Percentiles rank a stretch among this genome's conserved stretches.
Conservation (phyloP, 2,113 vertebrate species). For the Rhea pennata region DNA sequence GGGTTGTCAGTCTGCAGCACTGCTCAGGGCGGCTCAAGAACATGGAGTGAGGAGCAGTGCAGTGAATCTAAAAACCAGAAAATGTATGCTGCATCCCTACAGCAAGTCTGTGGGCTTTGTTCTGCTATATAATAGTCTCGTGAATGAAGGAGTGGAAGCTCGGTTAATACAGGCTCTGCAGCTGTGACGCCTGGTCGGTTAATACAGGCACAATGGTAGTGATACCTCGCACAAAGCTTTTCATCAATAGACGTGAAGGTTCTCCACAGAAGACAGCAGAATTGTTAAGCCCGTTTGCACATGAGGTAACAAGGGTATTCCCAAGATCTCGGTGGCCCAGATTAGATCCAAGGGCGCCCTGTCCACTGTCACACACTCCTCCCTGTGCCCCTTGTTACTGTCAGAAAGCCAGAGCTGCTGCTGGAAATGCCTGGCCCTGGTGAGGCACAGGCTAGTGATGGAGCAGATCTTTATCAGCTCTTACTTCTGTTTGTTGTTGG, state of each 20-base stretch:
- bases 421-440: accelerated
- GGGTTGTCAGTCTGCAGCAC: background rate
- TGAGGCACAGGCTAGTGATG: accelerated
- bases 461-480: background rate
- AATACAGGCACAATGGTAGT: background rate
- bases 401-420: accelerated
- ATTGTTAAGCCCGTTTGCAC: background rate
- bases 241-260: background rate
- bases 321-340: background rate
- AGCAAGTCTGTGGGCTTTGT: background rate
- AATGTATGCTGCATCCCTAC: background rate
- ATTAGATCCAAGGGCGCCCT: background rate
- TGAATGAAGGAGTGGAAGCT: background rate
- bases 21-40: background rate
- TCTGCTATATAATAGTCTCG: background rate
- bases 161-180: background rate
- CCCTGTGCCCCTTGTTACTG: background rate
- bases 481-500: background rate
- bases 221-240: background rate
- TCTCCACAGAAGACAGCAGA: background rate
- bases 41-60: background rate
- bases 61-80: background rate
- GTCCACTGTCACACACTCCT: accelerated
- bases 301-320: accelerated
- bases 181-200: background rate